phyloP scores from a whole-genome alignment of 2,888 invertebrate genomes.

The Brassicogethes aeneus region DNA sequence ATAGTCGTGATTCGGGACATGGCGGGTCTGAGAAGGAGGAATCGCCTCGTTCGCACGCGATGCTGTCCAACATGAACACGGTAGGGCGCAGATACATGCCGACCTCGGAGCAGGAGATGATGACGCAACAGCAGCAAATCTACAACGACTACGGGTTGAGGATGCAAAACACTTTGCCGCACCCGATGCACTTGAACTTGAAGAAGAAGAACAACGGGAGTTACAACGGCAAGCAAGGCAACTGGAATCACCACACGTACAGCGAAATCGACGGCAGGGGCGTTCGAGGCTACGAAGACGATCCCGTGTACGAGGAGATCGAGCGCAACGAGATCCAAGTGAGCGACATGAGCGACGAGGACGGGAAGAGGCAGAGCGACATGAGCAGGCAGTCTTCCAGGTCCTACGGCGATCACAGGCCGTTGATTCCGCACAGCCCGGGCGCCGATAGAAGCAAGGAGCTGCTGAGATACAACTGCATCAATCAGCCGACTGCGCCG shows the following conservation, averaged over 20 bases:
- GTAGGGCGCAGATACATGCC: slow-evolving; percentile 45
- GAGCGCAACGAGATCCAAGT: slow-evolving; percentile 63
- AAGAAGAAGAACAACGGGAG: slow-evolving; percentile 35
- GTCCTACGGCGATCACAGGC: slow-evolving; percentile 72
- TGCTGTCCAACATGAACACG: slow-evolving; percentile 43
- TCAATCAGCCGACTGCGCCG: slow-evolving; percentile 28
- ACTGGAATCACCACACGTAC: slow-evolving; percentile 70
- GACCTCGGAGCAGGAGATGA: slow-evolving; percentile 38
- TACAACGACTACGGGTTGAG: slow-evolving; percentile 30
- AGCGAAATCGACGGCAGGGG: slow-evolving; percentile 58
- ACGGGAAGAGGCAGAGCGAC: slow-evolving; percentile 63
- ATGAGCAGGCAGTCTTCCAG: slow-evolving; percentile 63
- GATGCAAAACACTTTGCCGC: slow-evolving; percentile 17
- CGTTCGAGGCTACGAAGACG: slow-evolving; percentile 51
- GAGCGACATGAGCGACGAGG: slow-evolving; percentile 73
- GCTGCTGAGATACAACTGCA: slow-evolving; percentile 41
- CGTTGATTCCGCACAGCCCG: slow-evolving; percentile 70
- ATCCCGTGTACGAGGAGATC: slow-evolving; percentile 76
- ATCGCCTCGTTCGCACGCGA: slow-evolving; percentile 52
- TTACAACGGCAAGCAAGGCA: slow-evolving; percentile 38
- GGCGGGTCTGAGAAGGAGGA: slow-evolving; percentile 58
- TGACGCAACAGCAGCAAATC: slow-evolving; percentile 23
- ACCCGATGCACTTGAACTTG: slow-evolving; percentile 32
- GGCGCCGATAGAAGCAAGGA: slow-evolving; percentile 48
- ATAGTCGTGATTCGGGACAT: slow-evolving; percentile 55